Percentiles rank a stretch among this genome's conserved stretches.
Evolutionary conservation across 2,797 vertebrate genomes (phyloP).

Genomic region (Pseudochromis fuscus): DNA sequence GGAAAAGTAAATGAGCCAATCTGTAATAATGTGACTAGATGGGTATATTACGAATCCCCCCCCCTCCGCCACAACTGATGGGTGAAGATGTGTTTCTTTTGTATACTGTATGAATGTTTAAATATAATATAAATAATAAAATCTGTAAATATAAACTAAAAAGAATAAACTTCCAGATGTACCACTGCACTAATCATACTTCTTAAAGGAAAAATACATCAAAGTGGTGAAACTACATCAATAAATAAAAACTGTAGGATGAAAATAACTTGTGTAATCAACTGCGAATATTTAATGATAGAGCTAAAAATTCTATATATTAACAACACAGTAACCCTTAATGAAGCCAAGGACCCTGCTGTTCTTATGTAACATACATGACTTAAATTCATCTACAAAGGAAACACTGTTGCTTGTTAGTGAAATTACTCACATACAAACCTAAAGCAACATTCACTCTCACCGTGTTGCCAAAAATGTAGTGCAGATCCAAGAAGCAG

Average conservation of each 20-base stretch:
- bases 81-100: not conserved
- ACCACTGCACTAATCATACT: not conserved
- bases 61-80: not conserved
- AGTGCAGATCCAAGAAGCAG: conserved; percentile 1
- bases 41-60: no score
- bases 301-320: not conserved
- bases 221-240: not conserved
- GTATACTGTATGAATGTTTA: not conserved
- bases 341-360: no score
- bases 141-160: no score
- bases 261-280: not conserved
- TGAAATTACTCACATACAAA: conserved; percentile 29
- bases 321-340: not conserved
- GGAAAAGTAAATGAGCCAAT: not conserved
- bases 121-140: no score
- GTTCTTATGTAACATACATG: not conserved
- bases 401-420: not conserved
- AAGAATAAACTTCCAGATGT: not conserved
- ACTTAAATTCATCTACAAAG: not conserved
- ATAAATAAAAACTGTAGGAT: not conserved
- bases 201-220: not conserved
- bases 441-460: conserved; percentile 5
- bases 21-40: not conserved
- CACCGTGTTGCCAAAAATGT: conserved; percentile 8
- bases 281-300: not conserved